Base-by-base conservation (phyloP, 2,888 invertebrate genomes). In the Macrosiphum euphorbiae region DNA sequence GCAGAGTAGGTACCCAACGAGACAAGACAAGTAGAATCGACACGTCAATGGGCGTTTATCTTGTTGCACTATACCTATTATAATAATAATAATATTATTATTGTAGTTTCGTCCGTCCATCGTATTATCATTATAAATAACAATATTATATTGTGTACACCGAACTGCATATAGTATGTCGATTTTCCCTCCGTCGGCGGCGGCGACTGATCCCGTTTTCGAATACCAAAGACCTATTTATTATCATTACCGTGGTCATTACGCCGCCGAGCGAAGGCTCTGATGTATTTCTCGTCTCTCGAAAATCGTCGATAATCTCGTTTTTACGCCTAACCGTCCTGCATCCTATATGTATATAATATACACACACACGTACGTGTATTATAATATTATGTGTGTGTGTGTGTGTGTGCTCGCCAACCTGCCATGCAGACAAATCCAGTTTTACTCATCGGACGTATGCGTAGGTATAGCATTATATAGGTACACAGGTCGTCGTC, bases 231-330 rank as follows among this genome's bases (percentile, higher is more conserved):
- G 88, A 84, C 84, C 55, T 44, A 93, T 89, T 89, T 52, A 89
- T 92, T 41, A 41, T 84, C 78, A 52, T 86, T 67, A 61, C 8
- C 50, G n/a, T 50, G 8, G 28, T 41, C 16, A 50, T 52, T 86
- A 7, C 52, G 2, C 0, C 47, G 67, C 13, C 47, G 67, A 7
- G 50, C 58, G 61, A n/a, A 5, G 47, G 24, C 89, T n/a, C 89
- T 55, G n/a, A 85, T n/a, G n/a, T 90, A 47, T 50, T 61, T 86
- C 85, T 85, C n/a, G 50, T 61, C 78, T 90, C 20, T 90, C n/a
- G n/a, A 61, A 92, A 90, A 89, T 58, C 78, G 20, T 90, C 90
- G 85, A 89, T 78, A 89, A 89, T 84, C 90, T 90, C 89, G 93
- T 90, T 93, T 90, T 78, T 84, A 85, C 85, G 35, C 84, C 44